phyloP scores from a whole-genome alignment of 2,113 vertebrate species.

The Zonotrichia leucophrys region DNA sequence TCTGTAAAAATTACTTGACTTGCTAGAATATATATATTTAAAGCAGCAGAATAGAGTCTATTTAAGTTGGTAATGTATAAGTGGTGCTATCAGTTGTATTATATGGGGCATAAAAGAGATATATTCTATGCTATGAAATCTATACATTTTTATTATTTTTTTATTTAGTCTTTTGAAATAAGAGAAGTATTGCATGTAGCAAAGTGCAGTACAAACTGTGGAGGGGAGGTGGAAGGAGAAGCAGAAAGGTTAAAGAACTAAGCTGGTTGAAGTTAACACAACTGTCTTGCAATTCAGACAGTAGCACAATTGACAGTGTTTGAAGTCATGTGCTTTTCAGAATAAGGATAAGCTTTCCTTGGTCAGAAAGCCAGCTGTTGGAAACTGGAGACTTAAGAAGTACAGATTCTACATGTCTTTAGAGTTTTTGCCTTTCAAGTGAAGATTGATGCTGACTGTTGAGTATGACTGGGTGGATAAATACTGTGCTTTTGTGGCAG shows the following conservation, averaged over 20 bases:
- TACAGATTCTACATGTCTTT: fast-evolving
- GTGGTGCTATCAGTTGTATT: background rate
- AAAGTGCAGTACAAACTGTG: background rate
- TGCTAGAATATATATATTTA: background rate
- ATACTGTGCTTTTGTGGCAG: background rate
- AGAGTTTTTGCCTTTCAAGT: background rate
- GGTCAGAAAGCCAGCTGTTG: background rate
- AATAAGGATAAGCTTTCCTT: background rate
- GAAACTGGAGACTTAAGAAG: background rate
- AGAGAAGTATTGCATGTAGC: background rate
- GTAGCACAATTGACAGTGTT: background rate
- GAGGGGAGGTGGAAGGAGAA: background rate
- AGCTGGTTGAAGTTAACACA: background rate
- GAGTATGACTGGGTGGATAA: background rate
- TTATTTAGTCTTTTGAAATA: background rate
- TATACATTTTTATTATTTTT: background rate
- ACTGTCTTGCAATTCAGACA: background rate
- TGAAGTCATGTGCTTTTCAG: background rate
- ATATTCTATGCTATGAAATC: background rate
- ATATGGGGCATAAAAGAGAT: background rate
- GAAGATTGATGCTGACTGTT: background rate
- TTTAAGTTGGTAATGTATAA: background rate
- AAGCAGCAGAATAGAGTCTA: background rate
- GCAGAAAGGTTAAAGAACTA: background rate
- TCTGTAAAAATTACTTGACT: background rate